Evolutionary conservation across 2,888 invertebrate genomes (phyloP), one percentile per base, ranked within the genome.

Genomic region (Synergus japonicus): DNA sequence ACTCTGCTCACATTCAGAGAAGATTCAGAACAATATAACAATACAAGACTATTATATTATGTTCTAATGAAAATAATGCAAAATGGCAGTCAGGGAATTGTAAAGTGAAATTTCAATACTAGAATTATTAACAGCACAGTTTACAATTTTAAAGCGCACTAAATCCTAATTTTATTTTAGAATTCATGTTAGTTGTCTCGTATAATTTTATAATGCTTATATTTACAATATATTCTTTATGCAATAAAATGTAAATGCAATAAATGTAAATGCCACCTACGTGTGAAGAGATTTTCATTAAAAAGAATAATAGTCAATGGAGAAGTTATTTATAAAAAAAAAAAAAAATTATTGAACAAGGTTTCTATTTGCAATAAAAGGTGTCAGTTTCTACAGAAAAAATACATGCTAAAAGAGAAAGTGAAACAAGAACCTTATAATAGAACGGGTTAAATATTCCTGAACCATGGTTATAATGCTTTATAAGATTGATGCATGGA

Each of bases 351-450:
- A 9, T 22, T 60, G 22, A 22, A 60, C 12, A 3, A 15, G 22
- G 49, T 49, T 69, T 44, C 29, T 69, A 46, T 69, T 15, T 4
- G 15, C 15, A 69, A 29, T 29, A 49, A 69, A 69, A 69, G 69
- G 29, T 49, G 46, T 69, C 22, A 29, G 49, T 29, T 49, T 69
- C 15, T 29, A 22, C 29, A 69, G 15, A 4, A 69, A 49, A 69
- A 37, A 69, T 69, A 69, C 13, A 12, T 29, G 46, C 46, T 69
- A 69, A 69, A 37, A 69, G 49, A 69, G 69, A 49, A 49, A 69
- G 49, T 37, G 7, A 69, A 13, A 65, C 37, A 69, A 29, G 8
- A 69, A 37, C 46, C 49, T 22, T 49, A 29, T 69, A 44, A 46
- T 67, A 44, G 10, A 46, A 18, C 54, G 46, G 46, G 13, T 44